Conservation (phyloP, 2,797 vertebrate species). For the Triplophysa bombifrons region DNA sequence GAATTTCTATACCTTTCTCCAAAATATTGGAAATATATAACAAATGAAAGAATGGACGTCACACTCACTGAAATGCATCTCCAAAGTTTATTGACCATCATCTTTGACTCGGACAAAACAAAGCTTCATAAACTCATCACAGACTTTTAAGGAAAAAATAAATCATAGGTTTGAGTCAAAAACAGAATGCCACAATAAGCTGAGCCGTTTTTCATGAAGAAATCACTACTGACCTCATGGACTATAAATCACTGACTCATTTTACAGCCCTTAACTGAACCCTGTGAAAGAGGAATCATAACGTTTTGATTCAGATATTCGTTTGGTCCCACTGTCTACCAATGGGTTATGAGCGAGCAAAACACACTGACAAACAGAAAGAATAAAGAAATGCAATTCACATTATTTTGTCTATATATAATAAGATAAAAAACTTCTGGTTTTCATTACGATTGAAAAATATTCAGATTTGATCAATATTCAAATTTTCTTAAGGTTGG, state of each 20-base stretch:
- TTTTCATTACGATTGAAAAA: slow-evolving; percentile 52
- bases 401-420: neutral
- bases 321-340: slow-evolving; percentile 52
- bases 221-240: slow-evolving; percentile 33
- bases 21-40: neutral
- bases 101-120: slow-evolving; percentile 71
- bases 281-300: slow-evolving; percentile 27
- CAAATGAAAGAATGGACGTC: slow-evolving; percentile 1
- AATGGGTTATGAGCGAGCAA: slow-evolving; percentile 50
- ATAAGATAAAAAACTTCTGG: neutral
- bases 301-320: slow-evolving; percentile 7
- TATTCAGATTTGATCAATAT: slow-evolving; percentile 56
- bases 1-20: neutral
- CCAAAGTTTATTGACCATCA: slow-evolving; percentile 81
- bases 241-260: slow-evolving; percentile 41
- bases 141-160: slow-evolving; percentile 46
- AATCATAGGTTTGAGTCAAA: slow-evolving; percentile 51
- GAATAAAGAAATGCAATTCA: slow-evolving; percentile 3
- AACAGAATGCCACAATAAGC: slow-evolving; percentile 53
- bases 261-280: slow-evolving; percentile 26
- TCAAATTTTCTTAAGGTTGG: slow-evolving; percentile 42
- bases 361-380: slow-evolving; percentile 18
- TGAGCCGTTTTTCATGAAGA: slow-evolving; percentile 46
- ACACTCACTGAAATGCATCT: slow-evolving; percentile 58
- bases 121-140: slow-evolving; percentile 68